Conservation (phyloP, 2,797 vertebrate genomes). For the Crypturellus tataupa region DNA sequence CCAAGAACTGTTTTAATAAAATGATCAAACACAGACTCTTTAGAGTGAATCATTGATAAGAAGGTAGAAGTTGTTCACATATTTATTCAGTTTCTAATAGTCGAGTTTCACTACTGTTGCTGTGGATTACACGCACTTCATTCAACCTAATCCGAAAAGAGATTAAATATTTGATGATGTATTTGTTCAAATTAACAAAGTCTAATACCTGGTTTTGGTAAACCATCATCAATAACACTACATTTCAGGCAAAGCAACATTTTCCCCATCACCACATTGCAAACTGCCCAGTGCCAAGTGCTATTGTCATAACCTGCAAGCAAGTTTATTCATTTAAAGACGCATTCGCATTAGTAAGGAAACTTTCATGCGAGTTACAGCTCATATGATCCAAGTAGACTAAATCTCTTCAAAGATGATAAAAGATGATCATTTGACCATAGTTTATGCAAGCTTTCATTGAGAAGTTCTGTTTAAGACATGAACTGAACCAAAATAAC, state of each 20-base stretch:
- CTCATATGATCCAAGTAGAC: background rate
- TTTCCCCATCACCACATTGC: background rate
- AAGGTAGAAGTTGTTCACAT: fast-evolving
- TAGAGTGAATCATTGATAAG: background rate
- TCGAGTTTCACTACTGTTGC: background rate
- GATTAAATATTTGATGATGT: background rate
- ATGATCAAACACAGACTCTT: background rate
- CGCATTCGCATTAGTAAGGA: background rate
- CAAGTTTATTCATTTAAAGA: background rate
- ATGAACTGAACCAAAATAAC: background rate
- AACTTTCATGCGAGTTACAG: background rate
- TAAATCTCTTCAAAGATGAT: background rate
- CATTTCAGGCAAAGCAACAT: background rate
- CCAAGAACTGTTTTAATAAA: background rate
- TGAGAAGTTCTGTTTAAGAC: background rate
- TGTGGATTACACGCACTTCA: background rate
- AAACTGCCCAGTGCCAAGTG: background rate
- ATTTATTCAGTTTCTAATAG: background rate
- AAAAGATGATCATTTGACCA: background rate
- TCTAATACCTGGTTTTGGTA: background rate
- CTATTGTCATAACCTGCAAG: background rate
- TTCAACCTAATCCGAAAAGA: background rate
- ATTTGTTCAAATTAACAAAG: background rate
- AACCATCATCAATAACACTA: background rate
- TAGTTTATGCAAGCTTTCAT: background rate